Evolutionary conservation across 2,888 invertebrate genomes (phyloP).

Genomic region (Agelastica alni): DNA sequence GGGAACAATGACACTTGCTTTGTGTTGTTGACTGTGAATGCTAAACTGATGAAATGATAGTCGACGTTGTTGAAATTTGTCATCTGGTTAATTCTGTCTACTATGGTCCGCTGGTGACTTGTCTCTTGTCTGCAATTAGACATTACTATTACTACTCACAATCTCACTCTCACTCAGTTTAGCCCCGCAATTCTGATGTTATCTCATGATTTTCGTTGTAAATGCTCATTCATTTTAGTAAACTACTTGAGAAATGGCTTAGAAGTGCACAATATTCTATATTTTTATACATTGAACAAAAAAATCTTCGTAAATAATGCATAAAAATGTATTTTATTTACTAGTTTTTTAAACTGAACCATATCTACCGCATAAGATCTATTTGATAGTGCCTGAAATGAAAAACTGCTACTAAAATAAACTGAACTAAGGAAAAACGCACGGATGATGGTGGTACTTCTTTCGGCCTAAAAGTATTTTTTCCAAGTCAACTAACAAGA

Average conservation of each 20-base stretch:
- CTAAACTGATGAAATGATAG: constrained; percentile 31
- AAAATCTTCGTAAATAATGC: constrained; percentile 52
- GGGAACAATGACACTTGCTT: constrained; percentile 49
- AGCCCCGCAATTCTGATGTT: constrained; percentile 37
- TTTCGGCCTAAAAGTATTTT: constrained; percentile 40
- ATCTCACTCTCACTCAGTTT: constrained; percentile 27
- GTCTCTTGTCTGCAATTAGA: not conserved
- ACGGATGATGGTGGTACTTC: constrained; percentile 40
- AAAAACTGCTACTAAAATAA: constrained; percentile 37
- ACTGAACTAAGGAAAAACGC: constrained; percentile 21
- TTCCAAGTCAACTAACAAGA: constrained; percentile 27
- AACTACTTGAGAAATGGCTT: constrained; percentile 51
- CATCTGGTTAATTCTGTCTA: constrained; percentile 13
- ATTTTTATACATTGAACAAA: constrained; percentile 59
- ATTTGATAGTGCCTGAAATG: constrained; percentile 55
- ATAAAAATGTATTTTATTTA: constrained; percentile 57
- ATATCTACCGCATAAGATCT: constrained; percentile 55
- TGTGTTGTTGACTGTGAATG: constrained; percentile 45
- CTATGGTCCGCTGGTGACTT: constrained; percentile 2
- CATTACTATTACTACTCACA: not conserved
- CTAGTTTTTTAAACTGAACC: constrained; percentile 56
- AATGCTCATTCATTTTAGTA: constrained; percentile 52
- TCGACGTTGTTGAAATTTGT: constrained; percentile 11
- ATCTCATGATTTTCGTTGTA: constrained; percentile 46
- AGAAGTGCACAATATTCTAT: constrained; percentile 58